Conservation (phyloP, 1,140 invertebrate genomes). For the Aphelenchoides besseyi region DNA sequence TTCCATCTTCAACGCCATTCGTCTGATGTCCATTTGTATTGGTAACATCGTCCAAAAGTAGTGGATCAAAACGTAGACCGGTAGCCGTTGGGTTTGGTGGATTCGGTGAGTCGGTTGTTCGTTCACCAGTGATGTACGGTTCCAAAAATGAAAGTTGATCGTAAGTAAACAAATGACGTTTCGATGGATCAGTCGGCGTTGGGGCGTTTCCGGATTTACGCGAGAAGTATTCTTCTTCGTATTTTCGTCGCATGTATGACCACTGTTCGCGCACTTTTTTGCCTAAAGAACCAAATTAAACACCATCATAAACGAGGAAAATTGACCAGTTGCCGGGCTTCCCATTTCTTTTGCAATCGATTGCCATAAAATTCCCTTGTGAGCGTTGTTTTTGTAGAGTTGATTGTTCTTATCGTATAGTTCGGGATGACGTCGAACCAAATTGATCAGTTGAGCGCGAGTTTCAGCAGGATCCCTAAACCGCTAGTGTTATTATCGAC, state of each 20-base stretch:
- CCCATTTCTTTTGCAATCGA: conserved; percentile 24
- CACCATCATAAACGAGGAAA: conserved; percentile 11
- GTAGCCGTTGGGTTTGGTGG: not conserved
- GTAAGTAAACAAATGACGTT: conserved; percentile 23
- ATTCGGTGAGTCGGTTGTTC: not conserved
- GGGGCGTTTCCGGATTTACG: conserved; percentile 21
- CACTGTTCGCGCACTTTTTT: conserved; percentile 33
- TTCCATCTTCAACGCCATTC: not conserved
- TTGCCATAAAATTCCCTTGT: conserved; percentile 29
- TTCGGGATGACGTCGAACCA: conserved; percentile 19
- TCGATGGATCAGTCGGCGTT: conserved; percentile 21
- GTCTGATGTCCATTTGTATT: no score
- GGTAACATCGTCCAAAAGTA: not conserved
- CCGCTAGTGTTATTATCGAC: no score
- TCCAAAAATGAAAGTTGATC: conserved; percentile 31
- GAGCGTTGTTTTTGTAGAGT: conserved; percentile 29
- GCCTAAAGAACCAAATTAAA: conserved; percentile 21
- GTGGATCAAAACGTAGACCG: not conserved
- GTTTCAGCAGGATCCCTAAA: conserved; percentile 8
- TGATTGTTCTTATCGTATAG: conserved; percentile 28
- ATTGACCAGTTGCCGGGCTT: conserved; percentile 21
- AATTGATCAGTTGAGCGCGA: conserved; percentile 19
- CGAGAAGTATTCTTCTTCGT: conserved; percentile 26
- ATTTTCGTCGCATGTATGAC: conserved; percentile 27
- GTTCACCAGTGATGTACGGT: conserved; percentile 13